Percentiles rank a stretch among this genome's conserved stretches.
phyloP scores from a whole-genome alignment of 2,113 vertebrate species.

The Furnarius figulus region DNA sequence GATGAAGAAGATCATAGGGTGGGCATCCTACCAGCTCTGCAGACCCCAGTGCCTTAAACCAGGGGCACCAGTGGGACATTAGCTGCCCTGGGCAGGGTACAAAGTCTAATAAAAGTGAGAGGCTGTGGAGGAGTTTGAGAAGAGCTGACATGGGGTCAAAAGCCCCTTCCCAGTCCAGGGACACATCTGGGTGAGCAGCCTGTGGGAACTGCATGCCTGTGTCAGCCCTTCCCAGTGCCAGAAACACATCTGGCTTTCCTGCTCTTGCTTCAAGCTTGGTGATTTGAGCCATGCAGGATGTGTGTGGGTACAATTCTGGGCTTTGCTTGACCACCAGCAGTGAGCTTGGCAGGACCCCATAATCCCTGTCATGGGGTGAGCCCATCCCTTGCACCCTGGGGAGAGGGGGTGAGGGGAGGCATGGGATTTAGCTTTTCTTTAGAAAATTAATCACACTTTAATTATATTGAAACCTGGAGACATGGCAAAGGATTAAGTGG shows the following conservation, averaged over 20 bases:
- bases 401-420: background rate
- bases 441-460: constrained; percentile 48
- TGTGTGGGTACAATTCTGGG: background rate
- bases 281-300: background rate
- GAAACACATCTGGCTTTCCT: background rate
- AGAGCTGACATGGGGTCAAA: background rate
- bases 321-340: background rate
- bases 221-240: background rate
- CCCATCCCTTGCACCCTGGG: background rate
- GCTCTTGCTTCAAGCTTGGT: background rate
- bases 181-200: background rate
- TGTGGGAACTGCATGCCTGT: background rate
- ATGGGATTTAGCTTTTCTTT: constrained; percentile 29
- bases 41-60: background rate
- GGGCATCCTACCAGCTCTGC: background rate
- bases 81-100: background rate
- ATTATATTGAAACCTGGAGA: constrained; percentile 61
- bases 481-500: constrained; percentile 40
- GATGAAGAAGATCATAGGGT: background rate
- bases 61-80: background rate
- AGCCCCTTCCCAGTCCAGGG: background rate
- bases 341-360: background rate
- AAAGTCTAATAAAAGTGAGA: background rate
- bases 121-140: background rate
- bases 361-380: background rate